Evolutionary conservation across 2,888 invertebrate species (phyloP).

Genomic region (Apamea sordens): DNA sequence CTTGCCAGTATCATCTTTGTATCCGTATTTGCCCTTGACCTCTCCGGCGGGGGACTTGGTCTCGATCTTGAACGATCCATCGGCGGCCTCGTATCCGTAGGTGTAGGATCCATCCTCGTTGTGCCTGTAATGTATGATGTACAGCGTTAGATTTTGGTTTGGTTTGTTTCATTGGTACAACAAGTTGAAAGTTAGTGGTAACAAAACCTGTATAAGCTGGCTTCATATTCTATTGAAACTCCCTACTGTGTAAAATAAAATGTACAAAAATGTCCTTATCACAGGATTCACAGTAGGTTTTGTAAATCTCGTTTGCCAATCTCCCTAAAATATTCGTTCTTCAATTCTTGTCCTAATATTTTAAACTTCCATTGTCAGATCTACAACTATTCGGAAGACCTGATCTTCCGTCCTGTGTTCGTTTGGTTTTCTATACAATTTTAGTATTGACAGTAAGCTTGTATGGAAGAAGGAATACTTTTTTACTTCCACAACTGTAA

Average conservation of each 20-base stretch:
- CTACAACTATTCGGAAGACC: background rate
- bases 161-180: background rate
- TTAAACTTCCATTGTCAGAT: background rate
- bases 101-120: constrained; percentile 97
- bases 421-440: background rate
- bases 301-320: background rate
- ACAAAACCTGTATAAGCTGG: background rate
- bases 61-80: constrained; percentile 97
- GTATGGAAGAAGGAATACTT: background rate
- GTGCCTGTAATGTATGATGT: constrained; percentile 90
- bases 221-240: background rate
- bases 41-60: constrained; percentile 95
- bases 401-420: background rate
- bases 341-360: background rate
- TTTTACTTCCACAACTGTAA: background rate
- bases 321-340: background rate
- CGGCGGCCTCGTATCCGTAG: constrained; percentile 96
- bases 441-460: background rate
- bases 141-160: background rate
- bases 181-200: background rate
- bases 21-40: constrained; percentile 97
- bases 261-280: background rate
- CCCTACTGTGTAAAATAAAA: background rate
- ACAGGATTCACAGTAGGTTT: background rate
- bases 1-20: constrained; percentile 95